Percentiles rank a stretch among this genome's conserved stretches.
Evolutionary conservation across 2,113 vertebrate genomes (phyloP).

Genomic region (Garra rufa): DNA sequence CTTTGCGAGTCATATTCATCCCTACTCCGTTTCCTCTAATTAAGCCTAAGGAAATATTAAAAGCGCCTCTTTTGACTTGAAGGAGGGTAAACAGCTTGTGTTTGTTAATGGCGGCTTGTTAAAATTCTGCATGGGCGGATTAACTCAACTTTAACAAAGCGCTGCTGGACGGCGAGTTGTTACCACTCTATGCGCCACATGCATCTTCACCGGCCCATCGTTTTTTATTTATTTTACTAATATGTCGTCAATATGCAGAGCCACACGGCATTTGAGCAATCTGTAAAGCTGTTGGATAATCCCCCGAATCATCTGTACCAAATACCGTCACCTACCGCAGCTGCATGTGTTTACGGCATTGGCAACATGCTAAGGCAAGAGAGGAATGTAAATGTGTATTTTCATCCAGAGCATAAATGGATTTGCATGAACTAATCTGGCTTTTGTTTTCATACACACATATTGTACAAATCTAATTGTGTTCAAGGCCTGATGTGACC

Average conservation of each 20-base stretch:
- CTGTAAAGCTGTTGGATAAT: constrained; percentile 34
- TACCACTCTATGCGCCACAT: neutral
- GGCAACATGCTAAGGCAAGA: neutral
- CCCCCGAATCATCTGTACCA: constrained; percentile 6
- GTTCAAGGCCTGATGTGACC: neutral
- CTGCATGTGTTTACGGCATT: neutral
- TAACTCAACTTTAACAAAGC: neutral
- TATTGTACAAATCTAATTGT: neutral
- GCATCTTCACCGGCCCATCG: neutral
- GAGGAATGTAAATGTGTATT: neutral
- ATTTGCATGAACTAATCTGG: neutral
- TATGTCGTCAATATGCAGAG: constrained; percentile 54
- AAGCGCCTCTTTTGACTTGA: neutral
- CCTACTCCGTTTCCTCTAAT: neutral
- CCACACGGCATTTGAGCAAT: constrained; percentile 29
- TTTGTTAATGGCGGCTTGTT: neutral
- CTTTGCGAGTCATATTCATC: neutral
- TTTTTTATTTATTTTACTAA: constrained; percentile 41
- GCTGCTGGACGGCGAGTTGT: neutral
- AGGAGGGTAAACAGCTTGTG: constrained; percentile 16
- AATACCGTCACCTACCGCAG: neutral
- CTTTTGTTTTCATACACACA: neutral
- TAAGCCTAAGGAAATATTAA: constrained; percentile 32
- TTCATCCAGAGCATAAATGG: neutral
- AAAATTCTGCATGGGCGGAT: neutral